Percentiles rank a stretch among this genome's conserved stretches.
Evolutionary conservation across 2,888 invertebrate genomes (phyloP).

Genomic region (Lithophane socia): DNA sequence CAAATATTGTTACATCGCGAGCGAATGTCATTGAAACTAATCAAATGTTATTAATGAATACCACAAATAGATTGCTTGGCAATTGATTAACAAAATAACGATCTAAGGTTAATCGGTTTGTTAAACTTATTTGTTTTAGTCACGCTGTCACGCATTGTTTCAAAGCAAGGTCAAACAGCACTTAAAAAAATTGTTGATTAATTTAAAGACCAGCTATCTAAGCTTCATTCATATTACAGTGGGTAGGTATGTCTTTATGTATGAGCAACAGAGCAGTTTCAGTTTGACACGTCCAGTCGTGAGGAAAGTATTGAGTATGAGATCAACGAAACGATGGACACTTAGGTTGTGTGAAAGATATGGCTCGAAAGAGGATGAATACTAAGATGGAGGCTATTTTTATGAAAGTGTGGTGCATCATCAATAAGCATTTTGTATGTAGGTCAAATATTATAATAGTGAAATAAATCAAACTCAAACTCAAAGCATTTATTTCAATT

Average conservation of each 20-base stretch:
- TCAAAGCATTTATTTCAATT: too few relatives aligned
- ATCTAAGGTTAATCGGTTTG: constrained; percentile 9
- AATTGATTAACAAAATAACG: constrained; percentile 45
- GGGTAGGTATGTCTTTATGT: not conserved
- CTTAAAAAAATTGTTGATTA: not conserved
- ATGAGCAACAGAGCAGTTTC: not conserved
- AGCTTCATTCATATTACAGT: not conserved
- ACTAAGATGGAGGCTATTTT: not conserved
- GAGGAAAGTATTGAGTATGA: too few relatives aligned
- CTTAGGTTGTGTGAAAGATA: not conserved
- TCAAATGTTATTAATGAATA: constrained; percentile 45
- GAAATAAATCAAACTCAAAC: too few relatives aligned
- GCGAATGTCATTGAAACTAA: constrained; percentile 43
- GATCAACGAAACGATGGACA: not conserved
- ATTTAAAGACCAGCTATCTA: not conserved
- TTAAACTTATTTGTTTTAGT: constrained; percentile 29
- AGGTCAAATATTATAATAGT: too few relatives aligned
- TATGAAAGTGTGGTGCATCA: not conserved
- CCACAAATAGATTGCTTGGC: constrained; percentile 39
- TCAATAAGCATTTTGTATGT: too few relatives aligned
- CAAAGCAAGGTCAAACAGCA: not conserved
- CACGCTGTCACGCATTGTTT: constrained; percentile 47
- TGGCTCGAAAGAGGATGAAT: not conserved
- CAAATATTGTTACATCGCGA: constrained; percentile 39
- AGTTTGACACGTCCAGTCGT: not conserved